Evolutionary conservation across 2,888 invertebrate genomes (phyloP).

Genomic region (Alviniconcha strummeri): DNA sequence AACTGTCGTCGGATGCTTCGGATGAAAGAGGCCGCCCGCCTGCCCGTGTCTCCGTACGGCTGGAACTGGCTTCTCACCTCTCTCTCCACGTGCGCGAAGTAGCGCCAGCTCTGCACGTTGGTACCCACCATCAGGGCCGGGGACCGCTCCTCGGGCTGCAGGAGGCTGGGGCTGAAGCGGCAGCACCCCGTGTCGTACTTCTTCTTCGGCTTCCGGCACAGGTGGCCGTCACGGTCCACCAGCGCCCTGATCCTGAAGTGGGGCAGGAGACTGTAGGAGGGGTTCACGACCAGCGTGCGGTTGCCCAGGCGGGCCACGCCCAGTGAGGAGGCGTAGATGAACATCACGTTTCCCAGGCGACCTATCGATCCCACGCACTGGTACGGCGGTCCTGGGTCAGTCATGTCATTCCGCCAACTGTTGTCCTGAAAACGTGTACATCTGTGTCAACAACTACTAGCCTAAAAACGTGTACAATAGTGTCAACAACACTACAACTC

Average conservation of each 20-base stretch:
- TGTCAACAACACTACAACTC: too few relatives aligned
- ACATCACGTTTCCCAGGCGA: conserved; percentile 16
- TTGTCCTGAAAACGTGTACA: too few relatives aligned
- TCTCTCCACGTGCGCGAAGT: conserved; percentile 24
- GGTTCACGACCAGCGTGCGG: background rate
- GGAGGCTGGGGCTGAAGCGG: background rate
- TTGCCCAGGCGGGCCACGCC: background rate
- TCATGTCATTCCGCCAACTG: too few relatives aligned
- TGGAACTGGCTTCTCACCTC: conserved; percentile 28
- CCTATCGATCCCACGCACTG: background rate
- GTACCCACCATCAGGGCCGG: background rate
- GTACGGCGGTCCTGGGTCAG: background rate
- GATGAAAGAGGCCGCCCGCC: background rate
- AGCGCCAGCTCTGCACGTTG: conserved; percentile 32
- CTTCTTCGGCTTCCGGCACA: background rate
- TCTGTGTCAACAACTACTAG: too few relatives aligned
- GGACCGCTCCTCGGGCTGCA: background rate
- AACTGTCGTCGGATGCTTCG: background rate
- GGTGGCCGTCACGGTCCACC: background rate
- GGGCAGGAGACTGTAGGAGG: background rate
- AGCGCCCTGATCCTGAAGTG: background rate
- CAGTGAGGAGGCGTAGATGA: conserved; percentile 23
- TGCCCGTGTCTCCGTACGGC: background rate
- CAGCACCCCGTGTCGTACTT: background rate
- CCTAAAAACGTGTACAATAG: too few relatives aligned